Base-by-base conservation (phyloP, 2,797 vertebrate species). In the Huso huso region DNA sequence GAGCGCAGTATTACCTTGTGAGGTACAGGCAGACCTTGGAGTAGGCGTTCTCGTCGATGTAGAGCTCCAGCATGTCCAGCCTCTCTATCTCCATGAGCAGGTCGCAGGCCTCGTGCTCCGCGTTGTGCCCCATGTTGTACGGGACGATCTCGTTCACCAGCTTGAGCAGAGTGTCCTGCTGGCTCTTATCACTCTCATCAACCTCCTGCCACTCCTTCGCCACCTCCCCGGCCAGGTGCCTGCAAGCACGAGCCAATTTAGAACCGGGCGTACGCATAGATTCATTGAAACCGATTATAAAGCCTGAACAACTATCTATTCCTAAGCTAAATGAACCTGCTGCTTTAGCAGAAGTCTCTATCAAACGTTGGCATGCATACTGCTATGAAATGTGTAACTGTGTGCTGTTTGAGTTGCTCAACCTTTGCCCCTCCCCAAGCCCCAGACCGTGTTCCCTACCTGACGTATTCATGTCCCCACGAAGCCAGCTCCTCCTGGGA, bases 151-250 rank as follows among this genome's bases (percentile, higher is more conserved):
- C 97, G 75, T 93, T 96, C 66, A 99, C 97, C 7, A 99, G 82
- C 50, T 95, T 95, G 52, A 99, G 84, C 12, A 99, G 85, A 0
- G 88, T 92, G 75, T 98, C 96, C 77, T 95, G 92, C 80, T 98
- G 95, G 5, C 86, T 83, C 75, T 95, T 96, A 77, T 99, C 97
- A 0, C 81, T 93, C 69, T 99, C 96, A 74, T 98, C 96, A 0
- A 99, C 89, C 76, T 99, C 97, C 78, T 99, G 97, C 97, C 97
- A 99, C 75, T 98, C 97, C 73, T 99, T 98, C 6, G 96, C 95
- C 70, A 99, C 97, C 75, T 99, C 96, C 49, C 97, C 97, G 2
- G 96, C 88, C 66, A 99, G 83, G 72, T 99, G 97, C 79, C 97
- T 99, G 71, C 0, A 0, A 8, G 63, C 1, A 71, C 8, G 65